Base-by-base conservation (phyloP, 2,888 invertebrate genomes). In the Rotaria magnacalcarata region DNA sequence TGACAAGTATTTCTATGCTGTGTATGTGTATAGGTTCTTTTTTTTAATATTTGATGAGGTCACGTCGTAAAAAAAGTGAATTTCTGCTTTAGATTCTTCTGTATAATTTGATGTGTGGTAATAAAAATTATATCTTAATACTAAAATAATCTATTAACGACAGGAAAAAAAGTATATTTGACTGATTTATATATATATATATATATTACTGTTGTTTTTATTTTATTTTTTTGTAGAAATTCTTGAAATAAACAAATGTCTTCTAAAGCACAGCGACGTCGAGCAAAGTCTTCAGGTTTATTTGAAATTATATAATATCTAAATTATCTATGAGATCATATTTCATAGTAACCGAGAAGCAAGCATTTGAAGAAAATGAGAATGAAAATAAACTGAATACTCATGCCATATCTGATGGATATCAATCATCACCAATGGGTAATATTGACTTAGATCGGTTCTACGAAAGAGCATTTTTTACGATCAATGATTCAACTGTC, bases 351-450 rank as follows among this genome's bases (percentile, higher is more conserved):
- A 47, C 8, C 24, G 80, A 21, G 8, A 80, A 80, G 47, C 80
- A 80, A 80, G 80, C 80, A 47, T 80, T 80, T 47, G 75, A 80
- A 80, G 67, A 67, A 67, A 34, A 67, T 67, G 67, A 58, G 24
- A 58, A 58, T 58, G n/a, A 58, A n/a, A 10, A 7, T n/a, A 58
- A 58, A 58, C 10, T 10, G 24, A 58, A 58, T 24, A 41, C 43
- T 43, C 10, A 47, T 3, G 43, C 24, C 24, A 47, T 24, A 80
- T 3, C 21, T 21, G 47, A 80, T 27, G 34, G 34, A 34, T 34
- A 34, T 67, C 16, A 27, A 19, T 27, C 47, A 80, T 24, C 4
- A 47, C 8, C 5, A 24, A 7, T n/a, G 47, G 24, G 47, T n/a
- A 11, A 24, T n/a, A 47, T n/a, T 47, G 80, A 80, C n/a, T n/a